Percentiles rank a stretch among this genome's conserved stretches.
phyloP scores from a whole-genome alignment of 2,113 vertebrate genomes.

The Cephalophus harveyi region DNA sequence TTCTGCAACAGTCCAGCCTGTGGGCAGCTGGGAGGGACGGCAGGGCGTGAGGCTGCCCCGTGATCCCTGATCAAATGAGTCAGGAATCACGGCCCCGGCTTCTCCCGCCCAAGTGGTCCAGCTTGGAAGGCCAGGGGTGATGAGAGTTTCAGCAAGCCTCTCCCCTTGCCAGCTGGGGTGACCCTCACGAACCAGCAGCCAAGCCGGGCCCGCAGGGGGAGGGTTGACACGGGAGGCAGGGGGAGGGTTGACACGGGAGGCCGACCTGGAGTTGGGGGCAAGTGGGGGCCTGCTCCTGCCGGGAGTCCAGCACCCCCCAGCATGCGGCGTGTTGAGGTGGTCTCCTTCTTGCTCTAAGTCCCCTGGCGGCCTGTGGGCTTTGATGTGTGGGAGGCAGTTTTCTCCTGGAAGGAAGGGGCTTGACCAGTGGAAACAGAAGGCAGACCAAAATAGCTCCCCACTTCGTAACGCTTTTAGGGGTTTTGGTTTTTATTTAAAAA shows the following conservation, averaged over 20 bases:
- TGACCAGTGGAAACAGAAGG: not conserved
- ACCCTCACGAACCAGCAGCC: not conserved
- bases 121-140: not conserved
- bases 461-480: not conserved
- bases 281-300: not conserved
- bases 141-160: too few species aligned
- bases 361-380: fast-evolving
- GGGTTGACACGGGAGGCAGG: fast-evolving
- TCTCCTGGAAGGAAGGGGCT: not conserved
- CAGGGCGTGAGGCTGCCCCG: not conserved
- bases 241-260: fast-evolving
- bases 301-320: not conserved
- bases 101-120: not conserved
- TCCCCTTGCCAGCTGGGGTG: not conserved
- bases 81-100: not conserved
- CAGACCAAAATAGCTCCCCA: not conserved
- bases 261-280: fast-evolving
- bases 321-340: fast-evolving
- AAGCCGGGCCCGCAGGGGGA: fast-evolving
- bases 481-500: not conserved
- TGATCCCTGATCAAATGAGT: not conserved
- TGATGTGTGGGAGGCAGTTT: fast-evolving
- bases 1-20: not conserved
- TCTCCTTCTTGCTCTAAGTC: not conserved
- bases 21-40: not conserved